Conservation (phyloP, 2,113 vertebrate species). For the Corythoichthys haematopterus region DNA sequence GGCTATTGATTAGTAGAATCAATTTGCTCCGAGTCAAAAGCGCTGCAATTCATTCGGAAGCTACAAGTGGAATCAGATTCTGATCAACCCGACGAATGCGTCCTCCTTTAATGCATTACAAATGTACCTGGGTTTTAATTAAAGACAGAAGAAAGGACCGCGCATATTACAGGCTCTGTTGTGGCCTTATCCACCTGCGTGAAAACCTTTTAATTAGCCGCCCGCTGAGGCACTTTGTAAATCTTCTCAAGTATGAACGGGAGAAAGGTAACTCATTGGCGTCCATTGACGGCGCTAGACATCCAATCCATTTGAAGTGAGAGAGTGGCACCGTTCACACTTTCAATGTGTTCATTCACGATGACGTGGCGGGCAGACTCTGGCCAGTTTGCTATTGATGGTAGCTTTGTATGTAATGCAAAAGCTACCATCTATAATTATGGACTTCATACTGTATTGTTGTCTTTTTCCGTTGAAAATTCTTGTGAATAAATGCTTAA, state of each 20-base stretch:
- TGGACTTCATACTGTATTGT: no score
- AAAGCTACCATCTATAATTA: no score
- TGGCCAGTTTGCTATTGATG: no score
- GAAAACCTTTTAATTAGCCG: slow-evolving; percentile 26
- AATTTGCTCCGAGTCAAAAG: slow-evolving; percentile 41
- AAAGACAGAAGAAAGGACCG: slow-evolving; percentile 13
- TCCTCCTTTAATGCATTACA: slow-evolving; percentile 13
- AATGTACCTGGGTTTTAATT: slow-evolving; percentile 34
- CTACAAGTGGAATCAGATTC: slow-evolving; percentile 37
- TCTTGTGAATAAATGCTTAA: no score
- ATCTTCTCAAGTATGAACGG: slow-evolving; percentile 21
- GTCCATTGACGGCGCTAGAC: no score
- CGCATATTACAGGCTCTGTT: background rate
- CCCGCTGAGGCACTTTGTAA: slow-evolving; percentile 9
- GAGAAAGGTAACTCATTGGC: background rate
- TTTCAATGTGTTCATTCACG: no score
- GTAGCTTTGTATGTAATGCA: no score
- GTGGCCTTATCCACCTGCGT: slow-evolving; percentile 8
- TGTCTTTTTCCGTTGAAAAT: no score
- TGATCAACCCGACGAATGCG: slow-evolving; percentile 22
- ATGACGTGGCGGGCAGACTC: no score
- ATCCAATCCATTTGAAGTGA: no score
- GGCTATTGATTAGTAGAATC: slow-evolving; percentile 63
- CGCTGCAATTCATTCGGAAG: slow-evolving; percentile 47
- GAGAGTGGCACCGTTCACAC: no score